A percentile compares a stretch with the other conserved stretches of the same genome.
These are phyloP conservation scores for Toxostoma redivivum DNA, from an alignment of 2,113 vertebrate species.

Conservation along the genomic window DNA sequence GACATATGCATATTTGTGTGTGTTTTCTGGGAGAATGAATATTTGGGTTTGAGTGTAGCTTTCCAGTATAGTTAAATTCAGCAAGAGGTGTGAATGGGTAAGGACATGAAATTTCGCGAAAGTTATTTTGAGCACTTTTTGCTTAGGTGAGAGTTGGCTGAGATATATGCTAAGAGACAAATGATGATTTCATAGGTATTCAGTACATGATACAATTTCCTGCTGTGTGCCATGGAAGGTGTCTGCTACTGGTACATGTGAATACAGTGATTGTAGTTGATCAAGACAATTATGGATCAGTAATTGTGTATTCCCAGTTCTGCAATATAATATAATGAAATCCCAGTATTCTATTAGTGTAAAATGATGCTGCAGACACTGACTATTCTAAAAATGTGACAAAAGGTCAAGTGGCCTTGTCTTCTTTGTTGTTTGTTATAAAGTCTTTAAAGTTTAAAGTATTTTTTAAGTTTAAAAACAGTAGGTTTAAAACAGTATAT, in stretches of 20 bases:
- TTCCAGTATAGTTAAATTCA: neutral
- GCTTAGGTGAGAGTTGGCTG: neutral
- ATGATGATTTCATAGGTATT: neutral
- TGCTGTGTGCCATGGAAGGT: neutral
- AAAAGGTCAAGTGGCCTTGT: neutral
- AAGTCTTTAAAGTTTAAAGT: neutral
- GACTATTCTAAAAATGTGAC: neutral
- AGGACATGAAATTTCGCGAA: neutral
- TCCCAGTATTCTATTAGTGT: neutral
- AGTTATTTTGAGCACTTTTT: neutral
- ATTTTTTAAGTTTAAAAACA: neutral
- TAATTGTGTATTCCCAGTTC: neutral
- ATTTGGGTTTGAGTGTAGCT: neutral
- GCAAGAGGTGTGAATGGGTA: neutral
- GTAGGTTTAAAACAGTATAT: neutral
- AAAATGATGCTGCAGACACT: neutral
- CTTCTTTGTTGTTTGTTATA: neutral
- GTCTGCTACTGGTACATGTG: neutral
- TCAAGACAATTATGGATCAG: neutral
- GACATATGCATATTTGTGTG: neutral
- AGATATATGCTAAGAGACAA: neutral
- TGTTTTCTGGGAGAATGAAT: neutral
- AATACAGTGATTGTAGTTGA: neutral
- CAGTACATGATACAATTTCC: neutral
- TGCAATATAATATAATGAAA: neutral